Evolutionary conservation across 23 tunicate species (phyloP).

Genomic region (Trididemnum miniatum): DNA sequence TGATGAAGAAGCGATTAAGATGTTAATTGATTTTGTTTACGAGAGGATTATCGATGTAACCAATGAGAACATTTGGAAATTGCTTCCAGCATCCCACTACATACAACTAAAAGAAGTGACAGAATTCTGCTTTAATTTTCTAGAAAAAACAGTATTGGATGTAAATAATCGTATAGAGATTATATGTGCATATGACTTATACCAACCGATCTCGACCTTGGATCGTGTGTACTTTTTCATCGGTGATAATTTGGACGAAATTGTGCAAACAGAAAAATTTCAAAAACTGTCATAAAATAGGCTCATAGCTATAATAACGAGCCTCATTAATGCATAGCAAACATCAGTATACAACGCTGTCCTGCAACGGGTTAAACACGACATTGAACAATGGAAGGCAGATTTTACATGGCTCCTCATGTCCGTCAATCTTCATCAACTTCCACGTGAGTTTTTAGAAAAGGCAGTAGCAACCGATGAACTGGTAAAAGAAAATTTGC

Average conservation of each 20-base stretch:
- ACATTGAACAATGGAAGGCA: neutral
- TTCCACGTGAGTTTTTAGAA: neutral
- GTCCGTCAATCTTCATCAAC: neutral
- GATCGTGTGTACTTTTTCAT: neutral
- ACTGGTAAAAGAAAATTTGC: neutral
- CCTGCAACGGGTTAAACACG: neutral
- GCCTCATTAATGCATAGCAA: neutral
- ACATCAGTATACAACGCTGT: neutral
- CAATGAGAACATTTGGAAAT: neutral
- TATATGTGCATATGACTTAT: neutral
- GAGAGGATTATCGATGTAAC: neutral
- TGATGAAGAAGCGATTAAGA: neutral
- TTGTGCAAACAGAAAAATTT: neutral
- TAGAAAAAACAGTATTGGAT: neutral
- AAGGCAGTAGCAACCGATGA: neutral
- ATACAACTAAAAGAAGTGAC: neutral
- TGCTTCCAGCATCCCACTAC: neutral
- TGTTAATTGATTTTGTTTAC: conserved; percentile 9
- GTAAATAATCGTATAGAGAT: neutral
- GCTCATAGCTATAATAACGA: neutral
- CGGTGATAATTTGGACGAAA: neutral
- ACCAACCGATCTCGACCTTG: neutral
- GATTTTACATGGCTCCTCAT: neutral
- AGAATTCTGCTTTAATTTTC: neutral
- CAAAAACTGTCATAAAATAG: neutral